Conservation (phyloP, 2,888 invertebrate genomes). For the Tipula unca region DNA sequence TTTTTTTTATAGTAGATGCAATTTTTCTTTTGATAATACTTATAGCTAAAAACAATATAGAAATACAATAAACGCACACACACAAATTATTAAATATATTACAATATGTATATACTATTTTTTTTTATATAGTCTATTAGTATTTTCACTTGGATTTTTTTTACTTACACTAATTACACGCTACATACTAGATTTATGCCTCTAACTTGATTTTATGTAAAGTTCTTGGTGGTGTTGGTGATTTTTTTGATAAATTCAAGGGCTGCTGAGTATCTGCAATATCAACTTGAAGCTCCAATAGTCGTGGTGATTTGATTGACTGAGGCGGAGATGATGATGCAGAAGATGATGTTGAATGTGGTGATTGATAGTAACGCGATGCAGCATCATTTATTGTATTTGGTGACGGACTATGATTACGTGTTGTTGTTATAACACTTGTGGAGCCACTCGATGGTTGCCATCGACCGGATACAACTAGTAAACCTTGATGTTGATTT, state of each 20-base stretch:
- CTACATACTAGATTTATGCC: constrained; percentile 43
- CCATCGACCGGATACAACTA: constrained; percentile 31
- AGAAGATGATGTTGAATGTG: constrained; percentile 43
- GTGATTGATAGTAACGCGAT: constrained; percentile 42
- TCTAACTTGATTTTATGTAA: constrained; percentile 55
- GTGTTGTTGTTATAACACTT: constrained; percentile 55
- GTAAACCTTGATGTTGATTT: constrained; percentile 28
- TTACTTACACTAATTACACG: too few species aligned
- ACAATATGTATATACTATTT: background rate
- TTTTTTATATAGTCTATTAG: background rate
- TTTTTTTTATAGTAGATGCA: background rate
- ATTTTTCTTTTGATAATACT: background rate
- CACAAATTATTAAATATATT: background rate
- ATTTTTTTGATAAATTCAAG: constrained; percentile 81
- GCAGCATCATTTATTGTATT: constrained; percentile 30
- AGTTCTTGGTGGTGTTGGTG: constrained; percentile 50
- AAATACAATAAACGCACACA: background rate
- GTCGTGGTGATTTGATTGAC: constrained; percentile 43
- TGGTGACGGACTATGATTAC: constrained; percentile 35
- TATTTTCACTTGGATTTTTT: background rate
- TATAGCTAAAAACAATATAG: background rate
- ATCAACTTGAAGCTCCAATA: constrained; percentile 72
- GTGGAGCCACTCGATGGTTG: constrained; percentile 36
- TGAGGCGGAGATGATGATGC: constrained; percentile 46
- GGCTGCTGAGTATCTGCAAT: constrained; percentile 76